Conservation (phyloP, 2,113 vertebrate species). For the Pogona vitticeps region DNA sequence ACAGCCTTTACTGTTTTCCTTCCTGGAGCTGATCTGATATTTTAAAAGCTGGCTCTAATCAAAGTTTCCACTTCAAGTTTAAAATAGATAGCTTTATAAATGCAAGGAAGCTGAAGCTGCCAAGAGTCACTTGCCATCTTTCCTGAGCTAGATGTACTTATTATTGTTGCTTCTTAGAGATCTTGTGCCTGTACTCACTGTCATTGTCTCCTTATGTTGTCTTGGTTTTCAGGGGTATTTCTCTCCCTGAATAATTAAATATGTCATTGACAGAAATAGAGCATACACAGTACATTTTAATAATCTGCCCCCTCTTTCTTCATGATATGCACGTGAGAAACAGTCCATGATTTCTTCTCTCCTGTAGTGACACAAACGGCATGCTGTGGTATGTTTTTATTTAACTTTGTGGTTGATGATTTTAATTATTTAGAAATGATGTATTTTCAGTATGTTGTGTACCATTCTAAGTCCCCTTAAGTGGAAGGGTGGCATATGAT, state of each 20-base stretch:
- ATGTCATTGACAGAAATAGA: neutral
- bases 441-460: no score
- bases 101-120: constrained; percentile 4
- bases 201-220: neutral
- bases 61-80: constrained; percentile 24
- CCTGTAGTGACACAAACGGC: neutral
- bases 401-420: neutral
- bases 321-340: neutral
- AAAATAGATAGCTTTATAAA: constrained; percentile 25
- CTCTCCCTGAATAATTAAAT: no score
- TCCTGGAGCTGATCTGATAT: constrained; percentile 8
- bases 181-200: neutral
- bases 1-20: constrained; percentile 40
- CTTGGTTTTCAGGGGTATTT: neutral
- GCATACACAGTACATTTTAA: neutral
- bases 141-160: constrained; percentile 10
- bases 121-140: constrained; percentile 1
- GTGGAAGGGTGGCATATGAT: no score
- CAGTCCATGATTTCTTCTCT: neutral
- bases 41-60: constrained; percentile 11
- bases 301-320: neutral
- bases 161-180: neutral
- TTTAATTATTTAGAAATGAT: neutral
- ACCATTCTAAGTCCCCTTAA: no score
- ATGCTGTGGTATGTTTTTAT: neutral